These are phyloP conservation scores for Tychaedon coryphoeus DNA, from an alignment of 2,113 vertebrate genomes.

Conservation along the genomic window DNA sequence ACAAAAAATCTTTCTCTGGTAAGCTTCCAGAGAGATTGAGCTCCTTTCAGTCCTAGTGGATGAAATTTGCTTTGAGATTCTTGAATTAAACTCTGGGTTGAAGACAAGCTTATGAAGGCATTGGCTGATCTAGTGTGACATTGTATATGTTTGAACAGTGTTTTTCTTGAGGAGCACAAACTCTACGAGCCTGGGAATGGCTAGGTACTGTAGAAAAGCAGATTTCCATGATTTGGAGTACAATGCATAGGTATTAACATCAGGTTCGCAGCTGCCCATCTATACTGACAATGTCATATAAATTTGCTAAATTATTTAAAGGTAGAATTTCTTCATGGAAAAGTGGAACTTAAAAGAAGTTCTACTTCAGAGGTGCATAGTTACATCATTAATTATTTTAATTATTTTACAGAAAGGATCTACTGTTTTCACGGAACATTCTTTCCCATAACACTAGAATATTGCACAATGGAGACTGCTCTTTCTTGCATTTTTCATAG, in stretches of 20 bases:
- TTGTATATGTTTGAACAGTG: not conserved
- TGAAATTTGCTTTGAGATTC: not conserved
- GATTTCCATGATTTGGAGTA: not conserved
- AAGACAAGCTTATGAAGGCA: not conserved
- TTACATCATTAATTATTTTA: not conserved
- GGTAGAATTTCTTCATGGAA: not conserved
- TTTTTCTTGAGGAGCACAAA: not conserved
- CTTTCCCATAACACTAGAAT: not conserved
- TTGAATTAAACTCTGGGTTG: not conserved
- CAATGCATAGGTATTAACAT: accelerated
- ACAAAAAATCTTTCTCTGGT: not conserved
- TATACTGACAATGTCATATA: not conserved
- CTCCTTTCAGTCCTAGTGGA: not conserved
- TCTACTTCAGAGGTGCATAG: not conserved
- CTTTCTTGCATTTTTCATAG: not conserved
- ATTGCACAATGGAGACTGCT: not conserved
- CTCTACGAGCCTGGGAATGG: not conserved
- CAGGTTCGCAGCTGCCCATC: not conserved
- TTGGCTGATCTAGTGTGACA: not conserved
- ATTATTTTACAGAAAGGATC: not conserved
- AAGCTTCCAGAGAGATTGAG: not conserved
- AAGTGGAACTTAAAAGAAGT: not conserved
- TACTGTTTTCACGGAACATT: not conserved
- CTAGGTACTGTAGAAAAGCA: not conserved
- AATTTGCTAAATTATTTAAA: not conserved